phyloP scores from a whole-genome alignment of 1,140 invertebrate genomes.

The Drosophila punjabiensis region DNA sequence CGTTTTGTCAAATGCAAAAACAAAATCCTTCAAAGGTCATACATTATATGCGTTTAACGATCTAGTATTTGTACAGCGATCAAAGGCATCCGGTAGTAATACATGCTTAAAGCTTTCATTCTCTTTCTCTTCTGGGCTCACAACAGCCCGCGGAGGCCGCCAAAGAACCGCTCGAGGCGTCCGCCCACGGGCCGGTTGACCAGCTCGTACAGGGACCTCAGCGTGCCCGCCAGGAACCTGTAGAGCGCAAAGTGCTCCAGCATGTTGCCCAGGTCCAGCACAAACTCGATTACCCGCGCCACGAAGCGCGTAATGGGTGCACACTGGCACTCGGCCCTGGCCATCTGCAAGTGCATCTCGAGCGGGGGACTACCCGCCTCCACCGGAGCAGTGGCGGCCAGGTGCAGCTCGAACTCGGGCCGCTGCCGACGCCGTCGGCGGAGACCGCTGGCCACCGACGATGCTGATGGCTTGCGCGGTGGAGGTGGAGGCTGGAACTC shows the following conservation, averaged over 20 bases:
- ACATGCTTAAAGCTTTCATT: slow-evolving; percentile 50
- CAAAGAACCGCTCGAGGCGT: slow-evolving; percentile 66
- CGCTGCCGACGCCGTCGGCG: slow-evolving; percentile 13
- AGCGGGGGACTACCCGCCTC: slow-evolving; percentile 8
- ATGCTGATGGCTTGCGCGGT: slow-evolving; percentile 36
- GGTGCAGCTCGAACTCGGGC: background rate
- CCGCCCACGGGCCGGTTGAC: slow-evolving; percentile 67
- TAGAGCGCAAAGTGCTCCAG: slow-evolving; percentile 80
- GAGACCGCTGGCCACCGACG: slow-evolving; percentile 24
- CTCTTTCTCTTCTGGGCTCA: slow-evolving; percentile 24
- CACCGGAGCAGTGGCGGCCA: slow-evolving; percentile 5
- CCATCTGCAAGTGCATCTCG: slow-evolving; percentile 6
- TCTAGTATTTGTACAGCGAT: slow-evolving; percentile 51
- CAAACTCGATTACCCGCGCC: slow-evolving; percentile 78
- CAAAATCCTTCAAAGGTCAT: slow-evolving; percentile 65
- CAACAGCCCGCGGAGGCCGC: slow-evolving; percentile 66
- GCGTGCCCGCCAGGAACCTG: slow-evolving; percentile 71
- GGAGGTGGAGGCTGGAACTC: slow-evolving; percentile 65
- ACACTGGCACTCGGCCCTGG: slow-evolving; percentile 74
- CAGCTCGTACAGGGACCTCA: slow-evolving; percentile 75
- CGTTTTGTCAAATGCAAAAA: slow-evolving; percentile 82
- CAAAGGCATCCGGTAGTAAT: slow-evolving; percentile 37
- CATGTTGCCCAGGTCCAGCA: slow-evolving; percentile 75
- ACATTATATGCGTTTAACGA: slow-evolving; percentile 43
- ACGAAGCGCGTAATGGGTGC: slow-evolving; percentile 83